Conservation (phyloP, 2,797 vertebrate genomes). For the Phataginus tetradactyla region DNA sequence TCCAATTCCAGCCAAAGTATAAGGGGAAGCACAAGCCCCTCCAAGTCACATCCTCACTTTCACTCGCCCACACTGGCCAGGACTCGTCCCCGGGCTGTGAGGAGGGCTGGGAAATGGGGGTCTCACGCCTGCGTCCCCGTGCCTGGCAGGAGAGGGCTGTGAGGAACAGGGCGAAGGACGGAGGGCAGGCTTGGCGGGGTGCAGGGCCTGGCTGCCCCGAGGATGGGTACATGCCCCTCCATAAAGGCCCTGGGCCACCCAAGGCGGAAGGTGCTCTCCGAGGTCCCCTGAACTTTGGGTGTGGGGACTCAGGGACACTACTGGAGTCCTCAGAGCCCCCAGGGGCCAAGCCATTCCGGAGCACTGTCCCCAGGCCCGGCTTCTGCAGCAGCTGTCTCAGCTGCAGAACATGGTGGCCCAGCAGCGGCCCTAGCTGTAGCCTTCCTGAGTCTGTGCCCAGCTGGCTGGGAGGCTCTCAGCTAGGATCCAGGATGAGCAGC, state of each 20-base stretch:
- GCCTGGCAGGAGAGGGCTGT: background rate
- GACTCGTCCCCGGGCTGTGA: background rate
- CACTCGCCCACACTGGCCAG: background rate
- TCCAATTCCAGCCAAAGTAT: background rate
- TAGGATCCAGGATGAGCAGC: background rate
- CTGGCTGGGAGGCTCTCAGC: fast-evolving
- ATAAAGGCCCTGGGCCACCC: background rate
- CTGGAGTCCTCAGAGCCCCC: background rate
- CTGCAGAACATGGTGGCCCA: background rate
- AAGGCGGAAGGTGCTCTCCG: background rate
- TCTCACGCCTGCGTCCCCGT: background rate
- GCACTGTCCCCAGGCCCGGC: background rate
- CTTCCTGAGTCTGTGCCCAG: background rate
- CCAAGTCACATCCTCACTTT: background rate
- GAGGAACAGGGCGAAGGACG: background rate
- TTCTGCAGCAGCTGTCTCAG: background rate
- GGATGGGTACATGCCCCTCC: background rate
- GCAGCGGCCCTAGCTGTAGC: background rate
- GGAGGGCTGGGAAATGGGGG: background rate
- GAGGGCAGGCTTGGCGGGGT: too few species aligned
- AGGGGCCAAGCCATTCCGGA: background rate
- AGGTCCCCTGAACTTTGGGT: background rate
- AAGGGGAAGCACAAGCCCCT: too few species aligned
- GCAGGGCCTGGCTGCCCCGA: too few species aligned
- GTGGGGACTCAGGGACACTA: background rate